phyloP scores from a whole-genome alignment of 1,140 invertebrate genomes.

The Argopecten irradians region DNA sequence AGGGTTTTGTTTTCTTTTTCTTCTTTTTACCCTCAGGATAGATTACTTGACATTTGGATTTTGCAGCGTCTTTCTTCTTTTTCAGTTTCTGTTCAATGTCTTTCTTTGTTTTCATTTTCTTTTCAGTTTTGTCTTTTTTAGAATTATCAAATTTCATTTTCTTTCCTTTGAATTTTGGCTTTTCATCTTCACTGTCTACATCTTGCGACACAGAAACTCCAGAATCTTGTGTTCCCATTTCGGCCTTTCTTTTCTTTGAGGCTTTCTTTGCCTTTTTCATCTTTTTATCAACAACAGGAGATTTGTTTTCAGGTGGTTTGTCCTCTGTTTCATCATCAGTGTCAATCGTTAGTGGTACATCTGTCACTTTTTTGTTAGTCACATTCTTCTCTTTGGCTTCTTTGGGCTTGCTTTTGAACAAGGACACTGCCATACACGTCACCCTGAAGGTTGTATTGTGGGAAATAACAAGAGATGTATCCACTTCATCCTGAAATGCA shows the following conservation, averaged over 20 bases:
- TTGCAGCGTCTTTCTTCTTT: neutral
- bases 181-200: neutral
- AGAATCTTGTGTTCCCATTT: neutral
- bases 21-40: neutral
- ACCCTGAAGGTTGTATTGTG: constrained; percentile 38
- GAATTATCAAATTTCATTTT: neutral
- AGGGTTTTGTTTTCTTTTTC: neutral
- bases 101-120: neutral
- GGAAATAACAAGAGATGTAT: neutral
- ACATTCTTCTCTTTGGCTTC: neutral
- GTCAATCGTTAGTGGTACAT: neutral
- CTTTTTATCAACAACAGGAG: neutral
- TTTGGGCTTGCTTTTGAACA: neutral
- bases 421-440: constrained; percentile 41
- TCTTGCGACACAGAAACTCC: neutral
- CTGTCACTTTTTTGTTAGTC: neutral
- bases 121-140: neutral
- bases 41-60: neutral
- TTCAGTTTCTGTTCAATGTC: neutral
- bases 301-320: neutral
- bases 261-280: neutral
- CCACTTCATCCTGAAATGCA: constrained; percentile 35
- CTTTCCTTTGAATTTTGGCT: neutral
- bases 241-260: neutral
- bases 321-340: neutral